These are phyloP conservation scores for Austrolebias charrua DNA, from an alignment of 2,797 vertebrate species.

Conservation along the genomic window DNA sequence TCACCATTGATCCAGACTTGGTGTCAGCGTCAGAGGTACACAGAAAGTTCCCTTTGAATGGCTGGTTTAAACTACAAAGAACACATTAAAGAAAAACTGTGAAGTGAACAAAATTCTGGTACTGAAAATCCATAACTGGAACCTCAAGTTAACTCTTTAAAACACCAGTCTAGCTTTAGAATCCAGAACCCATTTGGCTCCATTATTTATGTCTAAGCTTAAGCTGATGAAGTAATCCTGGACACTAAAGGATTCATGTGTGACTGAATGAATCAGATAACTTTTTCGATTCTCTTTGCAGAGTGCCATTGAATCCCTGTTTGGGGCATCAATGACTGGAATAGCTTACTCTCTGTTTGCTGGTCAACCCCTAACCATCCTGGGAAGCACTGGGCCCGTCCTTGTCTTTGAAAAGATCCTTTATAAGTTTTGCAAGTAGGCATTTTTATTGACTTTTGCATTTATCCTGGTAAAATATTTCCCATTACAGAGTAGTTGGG, in stretches of 20 bases:
- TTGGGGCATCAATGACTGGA: constrained; percentile 98
- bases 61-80: too few species aligned
- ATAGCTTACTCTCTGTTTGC: constrained; percentile 96
- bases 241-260: background rate
- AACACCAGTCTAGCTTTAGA: too few species aligned
- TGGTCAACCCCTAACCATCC: constrained; percentile 96
- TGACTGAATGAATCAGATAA: background rate
- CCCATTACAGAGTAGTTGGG: background rate
- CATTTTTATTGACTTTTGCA: constrained; percentile 13
- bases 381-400: constrained; percentile 97
- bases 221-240: too few species aligned
- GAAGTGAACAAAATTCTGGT: too few species aligned
- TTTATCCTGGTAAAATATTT: background rate
- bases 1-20: too few species aligned
- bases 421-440: constrained; percentile 99
- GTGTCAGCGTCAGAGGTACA: too few species aligned
- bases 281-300: constrained; percentile 62
- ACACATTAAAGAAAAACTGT: too few species aligned
- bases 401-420: constrained; percentile 99
- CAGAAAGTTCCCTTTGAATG: too few species aligned
- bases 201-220: too few species aligned
- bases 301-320: constrained; percentile 99
- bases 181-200: too few species aligned
- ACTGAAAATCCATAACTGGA: too few species aligned
- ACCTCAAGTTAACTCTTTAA: too few species aligned